Evolutionary conservation across 2,797 vertebrate genomes (phyloP).

Genomic region (Acestrorhynchus altus): DNA sequence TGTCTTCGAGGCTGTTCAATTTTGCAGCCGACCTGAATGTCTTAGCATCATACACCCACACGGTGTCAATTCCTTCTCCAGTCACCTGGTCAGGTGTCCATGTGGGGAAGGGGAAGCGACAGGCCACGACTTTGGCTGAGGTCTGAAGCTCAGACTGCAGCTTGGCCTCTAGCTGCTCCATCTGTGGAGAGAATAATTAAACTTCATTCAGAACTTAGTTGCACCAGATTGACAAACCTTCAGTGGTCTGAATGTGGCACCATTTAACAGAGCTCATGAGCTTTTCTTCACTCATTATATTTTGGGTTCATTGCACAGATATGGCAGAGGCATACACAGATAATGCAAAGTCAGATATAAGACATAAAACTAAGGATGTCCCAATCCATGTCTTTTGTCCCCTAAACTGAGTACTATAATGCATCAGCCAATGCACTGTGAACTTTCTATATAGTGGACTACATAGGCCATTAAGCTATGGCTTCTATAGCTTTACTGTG

Average conservation of each 20-base stretch:
- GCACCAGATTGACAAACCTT: not conserved
- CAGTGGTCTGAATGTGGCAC: not conserved
- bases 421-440: too few relatives aligned
- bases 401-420: too few relatives aligned
- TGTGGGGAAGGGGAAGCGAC: slow-evolving; percentile 93
- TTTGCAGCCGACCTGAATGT: slow-evolving; percentile 66
- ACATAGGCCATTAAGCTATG: too few relatives aligned
- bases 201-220: slow-evolving; percentile 15
- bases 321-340: not conserved
- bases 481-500: too few relatives aligned
- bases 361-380: not conserved
- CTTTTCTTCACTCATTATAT: not conserved
- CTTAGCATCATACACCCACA: slow-evolving; percentile 88
- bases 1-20: slow-evolving; percentile 14
- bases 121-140: slow-evolving; percentile 88
- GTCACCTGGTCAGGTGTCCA: slow-evolving; percentile 84
- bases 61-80: slow-evolving; percentile 90
- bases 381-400: too few relatives aligned
- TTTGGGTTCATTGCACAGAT: not conserved
- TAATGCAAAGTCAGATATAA: not conserved
- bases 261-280: too few relatives aligned
- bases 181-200: slow-evolving; percentile 77
- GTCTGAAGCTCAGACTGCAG: slow-evolving; percentile 83
- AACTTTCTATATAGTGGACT: too few relatives aligned
- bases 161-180: slow-evolving; percentile 89